Evolutionary conservation across 2,888 invertebrate species (phyloP), one percentile per base, ranked within the genome.

Genomic region (Chydorus sphaericus): DNA sequence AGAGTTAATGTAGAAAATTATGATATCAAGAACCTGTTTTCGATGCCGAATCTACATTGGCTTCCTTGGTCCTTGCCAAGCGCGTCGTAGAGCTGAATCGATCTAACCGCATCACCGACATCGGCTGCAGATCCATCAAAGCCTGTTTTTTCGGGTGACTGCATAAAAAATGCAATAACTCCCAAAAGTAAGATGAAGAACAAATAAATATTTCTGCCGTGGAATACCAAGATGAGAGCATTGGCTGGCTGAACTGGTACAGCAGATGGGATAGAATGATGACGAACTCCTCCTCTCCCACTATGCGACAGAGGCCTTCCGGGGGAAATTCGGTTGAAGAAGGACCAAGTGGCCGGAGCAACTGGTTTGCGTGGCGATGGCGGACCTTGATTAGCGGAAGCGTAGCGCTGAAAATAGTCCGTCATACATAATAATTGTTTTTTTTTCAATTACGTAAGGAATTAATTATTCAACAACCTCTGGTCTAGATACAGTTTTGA

Each of bases 1-100:
- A 28, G 14, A 28, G 28, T 3, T 44, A 28, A 20, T 26, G n/a
- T n/a, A n/a, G n/a, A n/a, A n/a, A n/a, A n/a, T n/a, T n/a, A n/a
- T n/a, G n/a, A n/a, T n/a, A n/a, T n/a, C n/a, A n/a, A n/a, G n/a
- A n/a, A n/a, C n/a, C 84, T 85, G 65, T 79, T 82, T 69, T 85
- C 85, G 69, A 85, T 85, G 60, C 83, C 83, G 66, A 82, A 82
- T 50, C 83, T 73, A 54, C 83, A 81, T 66, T 82, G 79, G 67
- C 20, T 18, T n/a, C 28, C 60, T 18, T 66, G 64, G 51, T 79
- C 75, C 58, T 85, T 77, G 66, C 87, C 86, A 52, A 98, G 73
- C 2, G 92, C 85, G 72, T 98, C 98, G 67, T 93, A 97, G 8
- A 86, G 89, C 63, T 98, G 73, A 61, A 98, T 79, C 1, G 96